Evolutionary conservation across 2,113 vertebrate genomes (phyloP).

Genomic region (Odocoileus virginianus): DNA sequence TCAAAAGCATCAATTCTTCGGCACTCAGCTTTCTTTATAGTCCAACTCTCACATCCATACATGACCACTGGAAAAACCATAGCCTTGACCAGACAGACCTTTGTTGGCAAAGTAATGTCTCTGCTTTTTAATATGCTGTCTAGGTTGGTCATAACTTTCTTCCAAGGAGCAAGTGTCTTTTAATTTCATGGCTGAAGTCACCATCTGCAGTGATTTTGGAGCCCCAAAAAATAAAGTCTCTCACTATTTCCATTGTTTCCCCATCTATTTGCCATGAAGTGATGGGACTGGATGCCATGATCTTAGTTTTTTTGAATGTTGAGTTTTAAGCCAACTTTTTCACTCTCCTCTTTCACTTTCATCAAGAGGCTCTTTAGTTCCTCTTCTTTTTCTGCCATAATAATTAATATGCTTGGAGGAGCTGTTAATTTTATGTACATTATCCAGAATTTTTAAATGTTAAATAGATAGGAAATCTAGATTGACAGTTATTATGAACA

Average conservation of each 20-base stretch:
- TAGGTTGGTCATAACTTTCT: not conserved
- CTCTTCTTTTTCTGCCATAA: not conserved
- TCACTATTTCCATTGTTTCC: not conserved
- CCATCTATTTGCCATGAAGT: not conserved
- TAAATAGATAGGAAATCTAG: not conserved
- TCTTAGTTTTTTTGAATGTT: not conserved
- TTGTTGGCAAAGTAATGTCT: not conserved
- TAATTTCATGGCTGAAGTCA: not conserved
- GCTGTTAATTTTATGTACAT: too few species aligned
- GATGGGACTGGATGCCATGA: not conserved
- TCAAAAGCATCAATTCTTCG: not conserved
- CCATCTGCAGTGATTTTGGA: not conserved
- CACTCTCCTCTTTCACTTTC: not conserved
- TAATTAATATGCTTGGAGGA: not conserved
- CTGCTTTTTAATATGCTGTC: not conserved
- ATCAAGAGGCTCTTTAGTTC: not conserved
- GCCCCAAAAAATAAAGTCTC: not conserved
- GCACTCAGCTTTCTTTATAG: rapidly evolving
- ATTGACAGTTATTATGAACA: not conserved
- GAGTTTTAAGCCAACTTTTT: not conserved
- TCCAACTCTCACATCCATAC: not conserved
- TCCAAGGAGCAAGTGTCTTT: not conserved
- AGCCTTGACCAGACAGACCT: not conserved
- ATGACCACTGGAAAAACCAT: not conserved
- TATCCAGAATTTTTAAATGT: not conserved